Conservation (phyloP, 1,140 invertebrate genomes). For the Cydia fagiglandana region DNA sequence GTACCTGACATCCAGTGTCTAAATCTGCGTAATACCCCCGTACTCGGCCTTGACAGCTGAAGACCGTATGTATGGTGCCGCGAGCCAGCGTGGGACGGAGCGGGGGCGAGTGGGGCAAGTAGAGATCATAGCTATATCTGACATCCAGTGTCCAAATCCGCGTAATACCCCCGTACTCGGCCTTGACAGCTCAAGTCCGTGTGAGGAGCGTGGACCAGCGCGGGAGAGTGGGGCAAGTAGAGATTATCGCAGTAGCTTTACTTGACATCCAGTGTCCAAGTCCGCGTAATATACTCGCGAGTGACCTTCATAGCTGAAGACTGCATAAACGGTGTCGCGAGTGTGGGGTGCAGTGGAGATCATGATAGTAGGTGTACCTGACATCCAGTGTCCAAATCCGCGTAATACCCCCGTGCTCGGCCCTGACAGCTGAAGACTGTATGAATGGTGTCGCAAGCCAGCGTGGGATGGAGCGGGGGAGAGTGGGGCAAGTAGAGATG, state of each 20-base stretch:
- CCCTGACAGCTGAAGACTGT: constrained; percentile 77
- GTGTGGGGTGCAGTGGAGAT: constrained; percentile 76
- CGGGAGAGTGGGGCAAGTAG: constrained; percentile 77
- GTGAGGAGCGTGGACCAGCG: constrained; percentile 75
- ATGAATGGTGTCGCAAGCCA: constrained; percentile 60
- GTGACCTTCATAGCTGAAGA: constrained; percentile 74
- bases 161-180: constrained; percentile 74
- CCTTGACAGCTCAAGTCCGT: constrained; percentile 77
- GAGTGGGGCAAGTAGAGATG: constrained; percentile 78
- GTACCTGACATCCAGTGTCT: constrained; percentile 77
- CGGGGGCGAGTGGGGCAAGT: constrained; percentile 78
- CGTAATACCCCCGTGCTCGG: constrained; percentile 74
- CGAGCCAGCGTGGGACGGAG: constrained; percentile 74
- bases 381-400: constrained; percentile 77
- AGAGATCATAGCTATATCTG: constrained; percentile 76
- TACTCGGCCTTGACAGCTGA: constrained; percentile 68
- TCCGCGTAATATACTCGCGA: constrained; percentile 79
- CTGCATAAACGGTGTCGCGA: constrained; percentile 65
- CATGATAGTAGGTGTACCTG: constrained; percentile 80
- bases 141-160: constrained; percentile 77
- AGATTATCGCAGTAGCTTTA: constrained; percentile 77
- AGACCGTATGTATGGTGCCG: constrained; percentile 71
- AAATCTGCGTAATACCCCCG: constrained; percentile 80
- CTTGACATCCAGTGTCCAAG: constrained; percentile 78
- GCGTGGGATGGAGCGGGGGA: constrained; percentile 79